These are phyloP conservation scores for Heterochromis multidens DNA, from an alignment of 2,113 vertebrate genomes.

Conservation along the genomic window DNA sequence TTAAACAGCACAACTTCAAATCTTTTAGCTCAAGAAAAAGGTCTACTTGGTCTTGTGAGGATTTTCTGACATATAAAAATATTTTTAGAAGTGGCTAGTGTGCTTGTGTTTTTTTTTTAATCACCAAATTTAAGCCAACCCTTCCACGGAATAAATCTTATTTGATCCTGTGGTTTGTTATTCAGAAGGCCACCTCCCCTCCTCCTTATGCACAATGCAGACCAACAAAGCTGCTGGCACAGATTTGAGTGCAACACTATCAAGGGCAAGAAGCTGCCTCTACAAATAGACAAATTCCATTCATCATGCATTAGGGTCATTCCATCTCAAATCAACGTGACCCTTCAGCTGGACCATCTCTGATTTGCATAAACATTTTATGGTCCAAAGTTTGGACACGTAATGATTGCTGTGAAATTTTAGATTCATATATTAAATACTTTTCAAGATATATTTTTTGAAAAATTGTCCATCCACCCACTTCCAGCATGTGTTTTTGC, in stretches of 20 bases:
- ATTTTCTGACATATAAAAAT: background rate
- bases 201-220: background rate
- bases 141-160: background rate
- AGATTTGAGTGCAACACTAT: background rate
- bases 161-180: background rate
- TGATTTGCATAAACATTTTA: background rate
- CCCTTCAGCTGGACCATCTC: too few species aligned
- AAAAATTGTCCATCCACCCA: too few species aligned
- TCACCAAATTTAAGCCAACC: background rate
- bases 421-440: too few species aligned
- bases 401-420: too few species aligned
- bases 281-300: background rate
- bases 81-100: background rate
- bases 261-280: background rate
- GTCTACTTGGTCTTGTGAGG: background rate
- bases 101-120: background rate
- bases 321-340: too few species aligned
- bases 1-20: background rate
- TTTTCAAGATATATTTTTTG: too few species aligned
- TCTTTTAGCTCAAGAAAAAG: background rate
- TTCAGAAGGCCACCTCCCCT: background rate
- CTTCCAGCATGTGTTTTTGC: too few species aligned
- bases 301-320: background rate
- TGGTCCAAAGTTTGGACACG: too few species aligned
- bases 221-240: background rate